Conservation (phyloP, 2,888 invertebrate species). For the Melanargia galathea region DNA sequence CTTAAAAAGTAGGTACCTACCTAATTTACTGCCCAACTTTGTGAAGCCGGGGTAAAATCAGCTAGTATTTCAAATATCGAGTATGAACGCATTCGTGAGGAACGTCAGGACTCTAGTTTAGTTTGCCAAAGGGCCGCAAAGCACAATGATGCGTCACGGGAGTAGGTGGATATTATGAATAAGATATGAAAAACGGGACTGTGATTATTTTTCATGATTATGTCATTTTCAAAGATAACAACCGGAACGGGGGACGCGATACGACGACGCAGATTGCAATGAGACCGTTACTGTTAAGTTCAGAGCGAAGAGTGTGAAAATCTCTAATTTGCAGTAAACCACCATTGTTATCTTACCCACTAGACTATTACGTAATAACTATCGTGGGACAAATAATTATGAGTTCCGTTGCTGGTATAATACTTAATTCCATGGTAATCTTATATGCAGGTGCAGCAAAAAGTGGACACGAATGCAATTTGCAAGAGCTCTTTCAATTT, state of each 20-base stretch:
- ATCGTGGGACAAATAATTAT: slow-evolving; percentile 33
- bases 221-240: slow-evolving; percentile 29
- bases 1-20: no score
- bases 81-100: no score
- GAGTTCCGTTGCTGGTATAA: slow-evolving; percentile 28
- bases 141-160: background rate
- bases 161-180: background rate
- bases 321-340: slow-evolving; percentile 60
- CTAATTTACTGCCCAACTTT: no score
- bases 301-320: slow-evolving; percentile 71
- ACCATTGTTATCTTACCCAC: slow-evolving; percentile 28
- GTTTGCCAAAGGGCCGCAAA: background rate
- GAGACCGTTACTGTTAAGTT: slow-evolving; percentile 58
- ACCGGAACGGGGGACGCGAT: slow-evolving; percentile 28
- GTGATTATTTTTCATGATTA: background rate
- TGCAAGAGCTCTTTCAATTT: slow-evolving; percentile 12
- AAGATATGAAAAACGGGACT: background rate
- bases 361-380: slow-evolving; percentile 29
- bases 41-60: no score
- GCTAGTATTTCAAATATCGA: no score
- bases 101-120: no score
- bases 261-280: slow-evolving; percentile 32
- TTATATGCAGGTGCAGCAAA: slow-evolving; percentile 8
- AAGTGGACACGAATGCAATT: background rate
- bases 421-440: slow-evolving; percentile 12